Base-by-base conservation (phyloP, 2,888 invertebrate species). In the Onthophagus sagittarius region DNA sequence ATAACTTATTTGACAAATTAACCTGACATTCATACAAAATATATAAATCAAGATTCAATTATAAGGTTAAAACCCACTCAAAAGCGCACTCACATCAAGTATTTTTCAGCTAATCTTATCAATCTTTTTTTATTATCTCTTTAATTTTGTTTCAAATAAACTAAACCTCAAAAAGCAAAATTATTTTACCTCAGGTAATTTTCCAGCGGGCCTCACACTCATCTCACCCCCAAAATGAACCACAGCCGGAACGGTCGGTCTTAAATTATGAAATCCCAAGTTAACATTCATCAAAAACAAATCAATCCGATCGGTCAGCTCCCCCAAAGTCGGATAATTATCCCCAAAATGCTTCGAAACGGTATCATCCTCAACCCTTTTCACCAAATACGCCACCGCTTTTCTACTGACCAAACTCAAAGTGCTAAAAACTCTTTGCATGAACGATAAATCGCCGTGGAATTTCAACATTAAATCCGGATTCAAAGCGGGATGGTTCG, bases 131-230 rank as follows among this genome's bases (percentile, higher is more conserved):
- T 32, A 69, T 69, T 15, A 23, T n/a, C 15, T 67, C 6, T 5
- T 65, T 23, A 23, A 23, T 65, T 65, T 65, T 67, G 15, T 31
- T 67, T 23, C 3, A 23, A 3, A 7, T 4, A 7, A 53, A 53
- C 6, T 7, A 2, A 53, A 11, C 11, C 11, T 53, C 23, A 23
- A 53, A 53, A 53, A 53, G 7, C 1, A 53, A 53, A 33, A 33
- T 7, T 33, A 7, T n/a, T 11, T 15, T 80, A 86, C 87, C 80
- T 83, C 75, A 2, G 86, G 86, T 62, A 88, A 78, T 9, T 84
- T 79, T 71, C 85, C 83, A 6, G 81, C 14, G 1, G 67, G 31
- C 9, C 13, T 67, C 0, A 67, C 32, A 15, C 67, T 67, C 67
- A 74, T 72, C 5, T 14, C 53, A 31, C 72, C 72, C n/a, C 72